Percentiles rank a stretch among this genome's conserved stretches.
Evolutionary conservation across 2,113 vertebrate species (phyloP).

Genomic region (Dermatemys mawii): DNA sequence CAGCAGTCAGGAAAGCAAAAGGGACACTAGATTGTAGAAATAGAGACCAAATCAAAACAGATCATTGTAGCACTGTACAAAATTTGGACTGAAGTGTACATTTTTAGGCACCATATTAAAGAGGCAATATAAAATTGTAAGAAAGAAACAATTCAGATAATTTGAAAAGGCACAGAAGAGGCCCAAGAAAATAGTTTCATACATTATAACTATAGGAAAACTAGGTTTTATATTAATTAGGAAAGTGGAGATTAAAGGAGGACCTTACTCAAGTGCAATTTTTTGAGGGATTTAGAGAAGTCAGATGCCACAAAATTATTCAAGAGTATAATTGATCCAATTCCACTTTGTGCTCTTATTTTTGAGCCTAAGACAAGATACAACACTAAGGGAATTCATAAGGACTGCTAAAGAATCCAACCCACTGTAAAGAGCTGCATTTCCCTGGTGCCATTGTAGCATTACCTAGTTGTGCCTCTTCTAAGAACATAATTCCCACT

Average conservation of each 20-base stretch:
- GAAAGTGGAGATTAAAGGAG: neutral
- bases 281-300: neutral
- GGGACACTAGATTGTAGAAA: neutral
- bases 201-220: neutral
- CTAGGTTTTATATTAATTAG: neutral
- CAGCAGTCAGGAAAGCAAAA: neutral
- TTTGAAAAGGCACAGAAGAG: neutral
- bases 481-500: neutral
- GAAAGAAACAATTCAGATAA: neutral
- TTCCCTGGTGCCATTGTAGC: neutral
- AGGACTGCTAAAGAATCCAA: neutral
- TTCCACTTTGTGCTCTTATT: neutral
- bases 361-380: accelerated
- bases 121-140: neutral
- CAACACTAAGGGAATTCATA: neutral
- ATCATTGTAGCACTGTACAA: neutral
- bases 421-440: neutral
- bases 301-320: neutral
- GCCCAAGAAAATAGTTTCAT: neutral
- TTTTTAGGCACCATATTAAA: neutral
- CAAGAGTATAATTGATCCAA: neutral
- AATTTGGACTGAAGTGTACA: neutral
- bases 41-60: neutral
- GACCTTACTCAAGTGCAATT: neutral
- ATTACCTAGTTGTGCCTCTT: neutral